These are phyloP conservation scores for Ophthalmolycus amberensis DNA, from an alignment of 2,113 vertebrate genomes.

Conservation along the genomic window DNA sequence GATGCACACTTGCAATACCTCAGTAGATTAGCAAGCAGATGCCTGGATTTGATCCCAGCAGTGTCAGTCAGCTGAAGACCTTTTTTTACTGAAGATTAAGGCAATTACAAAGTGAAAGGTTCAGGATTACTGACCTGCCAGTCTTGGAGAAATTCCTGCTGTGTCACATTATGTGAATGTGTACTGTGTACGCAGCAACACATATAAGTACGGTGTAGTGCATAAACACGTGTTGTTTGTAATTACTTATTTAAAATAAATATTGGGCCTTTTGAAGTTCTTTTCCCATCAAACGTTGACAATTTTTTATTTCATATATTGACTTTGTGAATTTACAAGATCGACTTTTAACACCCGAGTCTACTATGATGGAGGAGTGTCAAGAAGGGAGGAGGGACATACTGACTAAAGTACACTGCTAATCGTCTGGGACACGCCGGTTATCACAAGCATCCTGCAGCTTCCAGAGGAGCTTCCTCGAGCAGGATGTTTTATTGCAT, in stretches of 20 bases:
- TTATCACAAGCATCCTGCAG: neutral
- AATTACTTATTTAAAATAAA: neutral
- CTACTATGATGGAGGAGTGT: neutral
- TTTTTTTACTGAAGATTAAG: neutral
- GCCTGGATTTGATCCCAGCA: neutral
- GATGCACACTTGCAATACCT: neutral
- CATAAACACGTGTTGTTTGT: neutral
- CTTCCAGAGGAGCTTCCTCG: neutral
- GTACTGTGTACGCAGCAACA: neutral
- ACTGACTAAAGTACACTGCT: neutral
- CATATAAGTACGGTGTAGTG: neutral
- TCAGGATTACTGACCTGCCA: neutral
- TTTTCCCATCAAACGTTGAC: neutral
- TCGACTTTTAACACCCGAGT: neutral
- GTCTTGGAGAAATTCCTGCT: neutral
- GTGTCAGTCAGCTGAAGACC: constrained; percentile 1
- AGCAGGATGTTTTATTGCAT: neutral
- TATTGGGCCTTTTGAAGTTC: neutral
- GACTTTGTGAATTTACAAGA: constrained; percentile 2
- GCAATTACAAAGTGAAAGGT: neutral
- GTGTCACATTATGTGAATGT: neutral
- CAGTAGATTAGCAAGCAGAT: neutral
- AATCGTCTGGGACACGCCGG: neutral
- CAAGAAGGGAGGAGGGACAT: neutral
- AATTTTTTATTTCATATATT: neutral